Conservation (phyloP, 2,888 invertebrate genomes). For the Helleia helle region DNA sequence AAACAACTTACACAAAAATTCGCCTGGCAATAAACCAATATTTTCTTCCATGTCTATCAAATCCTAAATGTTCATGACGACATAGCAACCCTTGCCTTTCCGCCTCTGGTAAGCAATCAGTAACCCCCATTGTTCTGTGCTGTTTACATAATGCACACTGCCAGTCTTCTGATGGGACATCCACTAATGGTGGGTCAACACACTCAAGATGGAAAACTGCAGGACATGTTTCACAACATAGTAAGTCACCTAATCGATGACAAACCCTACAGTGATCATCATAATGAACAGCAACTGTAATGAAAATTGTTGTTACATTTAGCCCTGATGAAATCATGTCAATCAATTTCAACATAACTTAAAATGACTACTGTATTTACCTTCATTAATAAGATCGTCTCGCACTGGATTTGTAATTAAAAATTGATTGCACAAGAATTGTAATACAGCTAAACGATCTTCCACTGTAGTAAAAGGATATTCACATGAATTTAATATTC, state of each 20-base stretch:
- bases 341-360: too few species aligned
- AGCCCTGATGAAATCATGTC: too few species aligned
- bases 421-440: conserved; percentile 96
- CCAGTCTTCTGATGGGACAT: conserved; percentile 98
- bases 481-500: conserved; percentile 81
- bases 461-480: conserved; percentile 91
- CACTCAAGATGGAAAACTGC: conserved; percentile 98
- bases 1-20: conserved; percentile 88
- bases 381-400: conserved; percentile 95
- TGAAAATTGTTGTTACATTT: conserved; percentile 13
- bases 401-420: conserved; percentile 93
- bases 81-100: conserved; percentile 94
- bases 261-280: conserved; percentile 95
- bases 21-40: conserved; percentile 97
- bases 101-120: conserved; percentile 92
- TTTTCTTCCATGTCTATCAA: conserved; percentile 95
- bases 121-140: conserved; percentile 93
- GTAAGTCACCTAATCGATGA: conserved; percentile 92
- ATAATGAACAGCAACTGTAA: conserved; percentile 86
- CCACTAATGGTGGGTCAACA: conserved; percentile 93
- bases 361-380: conserved; percentile 60
- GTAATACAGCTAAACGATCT: conserved; percentile 85
- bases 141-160: conserved; percentile 95
- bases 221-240: conserved; percentile 98
- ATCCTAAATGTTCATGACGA: conserved; percentile 94